These are phyloP conservation scores for Delichon dasypus DNA, from an alignment of 2,797 vertebrate genomes.

Conservation along the genomic window DNA sequence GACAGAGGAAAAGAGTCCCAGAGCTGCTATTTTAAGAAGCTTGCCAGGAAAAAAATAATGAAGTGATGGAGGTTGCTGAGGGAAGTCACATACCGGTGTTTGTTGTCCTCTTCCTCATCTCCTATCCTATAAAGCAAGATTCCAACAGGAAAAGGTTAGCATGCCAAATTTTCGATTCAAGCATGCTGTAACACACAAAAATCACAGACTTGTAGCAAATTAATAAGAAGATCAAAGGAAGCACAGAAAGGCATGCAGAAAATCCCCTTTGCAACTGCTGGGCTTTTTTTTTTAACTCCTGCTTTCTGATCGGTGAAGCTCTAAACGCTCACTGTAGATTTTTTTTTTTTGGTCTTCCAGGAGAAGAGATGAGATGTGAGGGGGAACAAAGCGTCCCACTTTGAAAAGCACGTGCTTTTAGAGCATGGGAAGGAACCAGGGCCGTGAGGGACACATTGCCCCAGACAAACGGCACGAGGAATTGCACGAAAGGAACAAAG, in stretches of 20 bases:
- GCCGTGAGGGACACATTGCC: background rate
- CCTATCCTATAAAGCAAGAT: constrained; percentile 71
- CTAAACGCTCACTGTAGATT: background rate
- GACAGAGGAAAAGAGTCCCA: background rate
- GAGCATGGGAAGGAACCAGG: background rate
- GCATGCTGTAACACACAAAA: constrained; percentile 49
- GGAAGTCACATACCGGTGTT: constrained; percentile 63
- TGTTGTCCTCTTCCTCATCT: constrained; percentile 71
- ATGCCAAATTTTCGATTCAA: background rate
- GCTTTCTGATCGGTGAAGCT: constrained; percentile 13
- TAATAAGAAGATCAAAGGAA: constrained; percentile 36
- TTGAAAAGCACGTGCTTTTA: background rate
- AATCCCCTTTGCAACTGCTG: constrained; percentile 26
- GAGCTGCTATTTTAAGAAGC: background rate
- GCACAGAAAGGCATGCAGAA: constrained; percentile 52
- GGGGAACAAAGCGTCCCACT: background rate
- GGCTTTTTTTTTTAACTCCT: background rate
- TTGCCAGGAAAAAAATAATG: background rate
- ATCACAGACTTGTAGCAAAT: constrained; percentile 17
- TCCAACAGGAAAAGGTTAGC: constrained; percentile 62
- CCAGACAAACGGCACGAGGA: background rate
- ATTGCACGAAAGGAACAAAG: background rate
- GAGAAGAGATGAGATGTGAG: constrained; percentile 34
- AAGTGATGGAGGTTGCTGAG: background rate
- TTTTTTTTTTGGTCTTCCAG: constrained; percentile 16